Evolutionary conservation across 2,888 invertebrate species (phyloP).

Genomic region (Cheilosia impressa): DNA sequence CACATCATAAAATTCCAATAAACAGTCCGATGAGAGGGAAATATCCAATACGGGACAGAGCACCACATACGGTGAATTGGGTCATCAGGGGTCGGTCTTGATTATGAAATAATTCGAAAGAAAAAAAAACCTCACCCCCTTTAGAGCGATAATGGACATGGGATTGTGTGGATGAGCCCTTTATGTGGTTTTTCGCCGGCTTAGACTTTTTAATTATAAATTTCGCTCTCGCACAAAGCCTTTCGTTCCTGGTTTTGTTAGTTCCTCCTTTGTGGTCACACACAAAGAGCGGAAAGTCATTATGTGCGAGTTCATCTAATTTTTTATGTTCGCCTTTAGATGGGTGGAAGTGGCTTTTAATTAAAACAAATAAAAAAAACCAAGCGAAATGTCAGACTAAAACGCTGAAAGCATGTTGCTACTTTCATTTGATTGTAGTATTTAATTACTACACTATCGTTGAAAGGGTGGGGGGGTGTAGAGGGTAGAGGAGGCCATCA

Average conservation of each 20-base stretch:
- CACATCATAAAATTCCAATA: slow-evolving; percentile 66
- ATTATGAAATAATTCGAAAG: slow-evolving; percentile 40
- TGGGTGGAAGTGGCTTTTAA: slow-evolving; percentile 31
- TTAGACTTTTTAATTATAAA: slow-evolving; percentile 32
- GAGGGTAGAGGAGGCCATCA: too few relatives aligned
- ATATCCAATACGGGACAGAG: slow-evolving; percentile 5
- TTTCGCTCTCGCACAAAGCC: slow-evolving; percentile 25
- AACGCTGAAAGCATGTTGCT: slow-evolving; percentile 14
- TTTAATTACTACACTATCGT: slow-evolving; percentile 38
- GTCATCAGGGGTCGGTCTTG: slow-evolving; percentile 30
- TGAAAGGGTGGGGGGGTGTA: background rate
- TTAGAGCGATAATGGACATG: background rate
- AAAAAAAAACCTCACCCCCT: background rate
- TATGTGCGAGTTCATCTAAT: slow-evolving; percentile 34
- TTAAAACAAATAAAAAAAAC: slow-evolving; percentile 14
- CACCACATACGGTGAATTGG: slow-evolving; percentile 27
- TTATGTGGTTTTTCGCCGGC: slow-evolving; percentile 2
- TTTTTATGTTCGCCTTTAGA: slow-evolving; percentile 20
- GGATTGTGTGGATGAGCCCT: background rate
- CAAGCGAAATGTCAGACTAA: background rate
- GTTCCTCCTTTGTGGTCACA: slow-evolving; percentile 32
- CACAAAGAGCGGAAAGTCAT: slow-evolving; percentile 48
- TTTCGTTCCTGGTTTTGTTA: background rate
- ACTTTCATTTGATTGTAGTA: slow-evolving; percentile 31
- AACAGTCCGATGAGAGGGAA: slow-evolving; percentile 5